Evolutionary conservation across 2,797 vertebrate species (phyloP).

Genomic region (Molossus molossus): DNA sequence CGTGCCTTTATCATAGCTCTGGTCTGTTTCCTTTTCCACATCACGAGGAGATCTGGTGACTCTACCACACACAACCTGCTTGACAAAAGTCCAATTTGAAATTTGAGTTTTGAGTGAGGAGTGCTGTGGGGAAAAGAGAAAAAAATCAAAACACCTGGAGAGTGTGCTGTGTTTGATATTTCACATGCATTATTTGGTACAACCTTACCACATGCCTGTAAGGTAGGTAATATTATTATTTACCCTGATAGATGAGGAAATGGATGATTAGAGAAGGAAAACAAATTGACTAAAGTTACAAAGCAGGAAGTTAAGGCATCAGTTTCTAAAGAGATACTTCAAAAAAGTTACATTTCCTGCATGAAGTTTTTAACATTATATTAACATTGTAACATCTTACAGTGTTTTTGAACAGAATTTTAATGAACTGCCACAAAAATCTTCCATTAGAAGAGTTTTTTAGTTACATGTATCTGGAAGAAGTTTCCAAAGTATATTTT

Average conservation of each 20-base stretch:
- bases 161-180: background rate
- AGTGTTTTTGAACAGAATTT: constrained; percentile 31
- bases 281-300: background rate
- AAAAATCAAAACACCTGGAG: background rate
- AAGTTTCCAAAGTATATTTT: constrained; percentile 56
- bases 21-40: constrained; percentile 15
- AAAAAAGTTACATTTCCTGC: constrained; percentile 59
- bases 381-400: constrained; percentile 1
- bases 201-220: background rate
- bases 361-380: constrained; percentile 52
- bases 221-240: constrained; percentile 1
- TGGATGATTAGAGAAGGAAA: constrained; percentile 30
- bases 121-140: background rate
- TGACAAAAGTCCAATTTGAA: constrained; percentile 54
- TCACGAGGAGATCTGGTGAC: constrained; percentile 9
- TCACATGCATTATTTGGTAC: background rate
- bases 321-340: constrained; percentile 59
- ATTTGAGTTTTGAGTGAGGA: constrained; percentile 50
- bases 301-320: background rate
- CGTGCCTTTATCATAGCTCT: background rate
- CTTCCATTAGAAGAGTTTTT: constrained; percentile 38
- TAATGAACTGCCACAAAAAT: constrained; percentile 36
- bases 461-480: background rate
- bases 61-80: background rate
- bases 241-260: background rate